Base-by-base conservation (phyloP, 2,888 invertebrate genomes). In the Lithophane socia region DNA sequence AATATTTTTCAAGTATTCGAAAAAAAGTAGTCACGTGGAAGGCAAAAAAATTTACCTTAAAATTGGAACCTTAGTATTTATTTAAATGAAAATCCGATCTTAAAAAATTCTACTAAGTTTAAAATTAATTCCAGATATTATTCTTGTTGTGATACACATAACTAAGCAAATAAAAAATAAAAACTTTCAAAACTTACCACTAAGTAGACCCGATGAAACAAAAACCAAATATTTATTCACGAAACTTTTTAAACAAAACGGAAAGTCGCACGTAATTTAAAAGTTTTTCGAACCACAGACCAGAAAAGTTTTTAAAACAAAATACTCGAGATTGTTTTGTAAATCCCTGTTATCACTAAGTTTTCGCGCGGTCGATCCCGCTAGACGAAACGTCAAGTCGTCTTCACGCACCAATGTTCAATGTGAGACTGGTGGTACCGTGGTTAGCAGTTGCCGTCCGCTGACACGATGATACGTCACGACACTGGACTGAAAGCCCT, bases 381-480 rank as follows among this genome's bases (percentile, higher is more conserved):
- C 77, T 65, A 78, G 77, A 81, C 81, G 64, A 82, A 78, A 18
- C 85, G 85, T 67, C 78, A 64, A 81, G 77, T 73, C 91, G 91
- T 89, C 88, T 88, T 80, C 44, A 83, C 90, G 85, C 87, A 84
- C 81, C 87, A 85, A 81, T 86, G 90, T 86, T 87, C 88, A 77
- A 75, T 79, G 85, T 88, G 84, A 87, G 89, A 91, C 91, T 91
- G 91, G 79, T 70, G 73, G 49, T 81, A 61, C 67, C 64, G 71
- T 78, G 78, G 79, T 80, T 37, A 72, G 70, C 79, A 73, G 66
- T 61, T 49, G 79, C 70, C 70, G 79, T 67, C 65, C 79, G 80
- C 77, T 83, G 85, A 71, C 75, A 73, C 73, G 68, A 72, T 75
- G 70, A 73, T 79, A 82, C 80, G 85, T 78, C 86, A 79, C 83